Evolutionary conservation across 2,888 invertebrate species (phyloP).

Genomic region (Mythimna pallens): DNA sequence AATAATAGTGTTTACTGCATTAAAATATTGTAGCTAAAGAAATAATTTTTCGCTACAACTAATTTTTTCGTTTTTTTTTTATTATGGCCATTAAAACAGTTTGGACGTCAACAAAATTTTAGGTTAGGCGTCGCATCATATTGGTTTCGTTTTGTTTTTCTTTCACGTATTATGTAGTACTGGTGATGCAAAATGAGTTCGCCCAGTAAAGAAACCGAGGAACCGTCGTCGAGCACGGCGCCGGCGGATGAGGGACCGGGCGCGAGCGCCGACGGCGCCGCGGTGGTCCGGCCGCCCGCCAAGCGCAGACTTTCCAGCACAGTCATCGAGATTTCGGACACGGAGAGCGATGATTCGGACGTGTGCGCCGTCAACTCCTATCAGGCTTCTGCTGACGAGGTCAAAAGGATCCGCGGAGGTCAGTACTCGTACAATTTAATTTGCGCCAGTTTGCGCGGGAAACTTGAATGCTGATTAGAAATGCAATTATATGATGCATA

Average conservation of each 20-base stretch:
- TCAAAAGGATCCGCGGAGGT: slow-evolving; percentile 88
- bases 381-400: slow-evolving; percentile 88
- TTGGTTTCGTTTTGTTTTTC: slow-evolving; percentile 83
- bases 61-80: slow-evolving; percentile 23
- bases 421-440: slow-evolving; percentile 61
- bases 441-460: slow-evolving; percentile 77
- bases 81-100: slow-evolving; percentile 21
- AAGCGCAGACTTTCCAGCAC: slow-evolving; percentile 80
- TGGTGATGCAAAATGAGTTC: slow-evolving; percentile 83
- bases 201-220: slow-evolving; percentile 82
- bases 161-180: slow-evolving; percentile 85
- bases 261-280: slow-evolving; percentile 67
- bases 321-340: slow-evolving; percentile 88
- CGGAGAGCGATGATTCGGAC: slow-evolving; percentile 88
- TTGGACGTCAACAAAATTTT: slow-evolving; percentile 81
- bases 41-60: background rate
- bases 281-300: slow-evolving; percentile 81
- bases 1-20: background rate
- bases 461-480: slow-evolving; percentile 66
- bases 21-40: background rate
- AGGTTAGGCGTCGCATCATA: slow-evolving; percentile 88
- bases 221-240: slow-evolving; percentile 78
- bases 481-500: slow-evolving; percentile 11
- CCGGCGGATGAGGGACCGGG: slow-evolving; percentile 69
- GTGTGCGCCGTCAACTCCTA: slow-evolving; percentile 88